Evolutionary conservation across 2,888 invertebrate species (phyloP), one percentile per base, ranked within the genome.

Genomic region (Callinectes sapidus): DNA sequence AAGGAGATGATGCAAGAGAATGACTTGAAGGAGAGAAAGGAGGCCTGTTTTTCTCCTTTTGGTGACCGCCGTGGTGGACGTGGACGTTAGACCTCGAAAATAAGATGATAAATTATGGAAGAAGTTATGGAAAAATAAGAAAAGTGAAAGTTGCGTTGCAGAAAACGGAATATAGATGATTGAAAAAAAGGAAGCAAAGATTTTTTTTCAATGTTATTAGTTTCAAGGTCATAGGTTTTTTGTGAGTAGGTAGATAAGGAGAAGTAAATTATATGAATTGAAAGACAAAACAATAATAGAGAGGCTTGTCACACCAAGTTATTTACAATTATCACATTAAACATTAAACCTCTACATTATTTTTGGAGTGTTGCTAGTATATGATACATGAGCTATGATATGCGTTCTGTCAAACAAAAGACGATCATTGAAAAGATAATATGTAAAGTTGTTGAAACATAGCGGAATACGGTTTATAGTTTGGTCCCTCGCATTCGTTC

Each of bases 401-500:
- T 92, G 92, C 86, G 81, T 61, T 89, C 39, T 89, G 54, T 92
- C 28, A 89, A 89, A 92, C 81, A 55, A 81, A 89, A 91, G 87
- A 89, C 87, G 18, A 81, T 89, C 77, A 89, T 89, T 86, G 89
- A 92, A 92, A 92, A 89, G 61, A 55, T 85, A 55, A 89, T 85
- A 55, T 91, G 61, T 92, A 89, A 89, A 89, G 61, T 89, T 89
- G 42, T 92, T 54, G 55, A 66, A 92, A 92, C 89, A 92, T 35
- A 89, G 92, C 92, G 71, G 92, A 85, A 85, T 89, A 92, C 89
- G 85, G 35, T 55, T 16, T 81, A 92, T 89, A 85, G 55, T 77
- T 92, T 92, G 92, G 92, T 92, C 92, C 92, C 92, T 92, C 81
- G 55, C 92, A 92, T 85, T 92, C 92, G 54, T 89, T 92, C 85